Evolutionary conservation across 2,888 invertebrate genomes (phyloP).

Genomic region (Aspidiotus rigidus): DNA sequence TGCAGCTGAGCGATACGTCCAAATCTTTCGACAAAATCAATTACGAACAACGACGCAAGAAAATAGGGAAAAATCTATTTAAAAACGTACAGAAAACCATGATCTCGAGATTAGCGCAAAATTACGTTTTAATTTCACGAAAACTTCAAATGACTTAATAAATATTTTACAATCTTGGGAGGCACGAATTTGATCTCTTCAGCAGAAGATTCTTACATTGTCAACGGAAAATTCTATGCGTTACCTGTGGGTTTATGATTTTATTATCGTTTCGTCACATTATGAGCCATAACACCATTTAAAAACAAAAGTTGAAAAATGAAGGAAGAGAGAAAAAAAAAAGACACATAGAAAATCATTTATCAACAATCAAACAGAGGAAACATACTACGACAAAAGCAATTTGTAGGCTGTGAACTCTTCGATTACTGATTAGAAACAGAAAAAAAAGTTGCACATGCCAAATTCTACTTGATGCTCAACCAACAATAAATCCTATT

Average conservation of each 20-base stretch:
- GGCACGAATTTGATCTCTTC: too few relatives aligned
- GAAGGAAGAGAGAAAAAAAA: not conserved
- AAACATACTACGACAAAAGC: too few relatives aligned
- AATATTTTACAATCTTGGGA: too few relatives aligned
- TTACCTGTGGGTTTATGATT: too few relatives aligned
- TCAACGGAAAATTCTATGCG: too few relatives aligned
- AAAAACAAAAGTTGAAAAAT: not conserved
- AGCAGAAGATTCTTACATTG: too few relatives aligned
- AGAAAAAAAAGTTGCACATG: not conserved
- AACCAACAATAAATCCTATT: slow-evolving; percentile 88
- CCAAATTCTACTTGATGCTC: slow-evolving; percentile 41
- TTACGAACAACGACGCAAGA: not conserved
- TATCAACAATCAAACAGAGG: too few relatives aligned
- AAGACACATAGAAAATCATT: not conserved
- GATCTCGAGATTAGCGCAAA: not conserved
- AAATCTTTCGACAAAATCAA: too few relatives aligned
- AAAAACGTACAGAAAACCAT: not conserved
- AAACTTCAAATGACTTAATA: not conserved
- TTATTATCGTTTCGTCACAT: too few relatives aligned
- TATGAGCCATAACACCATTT: not conserved
- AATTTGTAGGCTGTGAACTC: too few relatives aligned
- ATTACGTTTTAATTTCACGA: not conserved
- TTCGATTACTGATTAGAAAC: too few relatives aligned
- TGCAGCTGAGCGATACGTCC: too few relatives aligned
- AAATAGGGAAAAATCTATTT: slow-evolving; percentile 4